Evolutionary conservation across 2,888 invertebrate species (phyloP).

Genomic region (Fragum fragum): DNA sequence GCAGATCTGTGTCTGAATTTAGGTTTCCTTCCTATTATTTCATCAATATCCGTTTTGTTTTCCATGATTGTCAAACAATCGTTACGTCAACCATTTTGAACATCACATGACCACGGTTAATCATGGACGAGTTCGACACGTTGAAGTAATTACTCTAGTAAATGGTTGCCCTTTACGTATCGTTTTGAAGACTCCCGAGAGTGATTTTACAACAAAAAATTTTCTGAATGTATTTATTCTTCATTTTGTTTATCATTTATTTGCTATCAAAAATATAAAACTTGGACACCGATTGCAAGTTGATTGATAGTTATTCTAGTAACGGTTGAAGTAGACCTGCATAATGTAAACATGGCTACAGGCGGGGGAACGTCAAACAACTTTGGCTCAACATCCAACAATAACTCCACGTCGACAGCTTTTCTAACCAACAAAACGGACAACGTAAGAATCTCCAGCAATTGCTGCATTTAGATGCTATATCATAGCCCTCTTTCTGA

Average conservation of each 20-base stretch:
- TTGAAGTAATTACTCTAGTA: too few relatives aligned
- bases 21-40: background rate
- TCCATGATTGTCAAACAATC: slow-evolving; percentile 7
- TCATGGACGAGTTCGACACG: background rate
- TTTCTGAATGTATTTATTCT: too few relatives aligned
- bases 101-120: slow-evolving; percentile 39
- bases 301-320: too few relatives aligned
- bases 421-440: slow-evolving; percentile 55
- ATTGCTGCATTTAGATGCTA: too few relatives aligned
- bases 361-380: slow-evolving; percentile 60
- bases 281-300: too few relatives aligned
- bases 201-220: too few relatives aligned
- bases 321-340: slow-evolving; percentile 1
- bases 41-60: background rate
- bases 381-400: slow-evolving; percentile 54
- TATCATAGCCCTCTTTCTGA: too few relatives aligned
- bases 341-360: slow-evolving; percentile 75
- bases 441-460: slow-evolving; percentile 55
- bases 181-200: too few relatives aligned
- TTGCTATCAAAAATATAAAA: too few relatives aligned
- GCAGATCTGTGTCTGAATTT: slow-evolving; percentile 58
- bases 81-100: slow-evolving; percentile 61
- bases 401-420: slow-evolving; percentile 27
- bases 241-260: too few relatives aligned
- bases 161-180: too few relatives aligned